A percentile compares a stretch with the other conserved stretches of the same genome.
phyloP scores from a whole-genome alignment of 2,888 invertebrate genomes.

The Argyra leucocephala region DNA sequence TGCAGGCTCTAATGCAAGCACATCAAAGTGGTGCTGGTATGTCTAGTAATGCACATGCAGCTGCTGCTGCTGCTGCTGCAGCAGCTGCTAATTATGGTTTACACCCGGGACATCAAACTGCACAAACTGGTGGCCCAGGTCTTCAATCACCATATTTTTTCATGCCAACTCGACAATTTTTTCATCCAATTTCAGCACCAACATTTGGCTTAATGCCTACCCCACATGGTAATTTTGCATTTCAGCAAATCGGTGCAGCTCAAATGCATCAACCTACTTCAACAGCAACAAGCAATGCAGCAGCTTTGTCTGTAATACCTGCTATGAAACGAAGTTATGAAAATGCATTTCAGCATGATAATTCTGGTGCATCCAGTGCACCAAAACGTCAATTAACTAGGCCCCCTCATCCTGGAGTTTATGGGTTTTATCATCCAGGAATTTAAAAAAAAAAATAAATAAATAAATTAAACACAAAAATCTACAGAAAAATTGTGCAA shows the following conservation, averaged over 20 bases:
- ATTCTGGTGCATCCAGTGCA: conserved; percentile 32
- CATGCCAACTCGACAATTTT: conserved; percentile 22
- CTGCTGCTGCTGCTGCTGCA: conserved; percentile 31
- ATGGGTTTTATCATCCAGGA: conserved; percentile 37
- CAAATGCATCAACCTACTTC: conserved; percentile 23
- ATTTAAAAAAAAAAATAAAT: conserved; percentile 25
- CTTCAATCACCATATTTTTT: conserved; percentile 24
- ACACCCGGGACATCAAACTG: conserved; percentile 26
- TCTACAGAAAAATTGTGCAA: background rate
- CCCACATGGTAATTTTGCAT: conserved; percentile 1
- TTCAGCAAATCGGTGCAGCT: background rate
- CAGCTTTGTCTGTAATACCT: conserved; percentile 21
- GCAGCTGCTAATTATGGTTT: conserved; percentile 27
- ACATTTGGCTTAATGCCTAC: conserved; percentile 20
- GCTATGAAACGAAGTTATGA: conserved; percentile 57
- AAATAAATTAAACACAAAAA: background rate
- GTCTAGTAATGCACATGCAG: conserved; percentile 28
- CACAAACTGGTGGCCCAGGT: conserved; percentile 34
- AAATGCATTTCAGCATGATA: conserved; percentile 54
- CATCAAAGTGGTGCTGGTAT: conserved; percentile 30
- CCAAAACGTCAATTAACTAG: conserved; percentile 39
- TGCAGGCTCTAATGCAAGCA: conserved; percentile 31
- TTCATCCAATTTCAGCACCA: conserved; percentile 14
- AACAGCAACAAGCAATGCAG: conserved; percentile 32
- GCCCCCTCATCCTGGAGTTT: conserved; percentile 29